Evolutionary conservation across 1,140 invertebrate species (phyloP), one percentile per base, ranked within the genome.

Genomic region (Babylonia areolata): DNA sequence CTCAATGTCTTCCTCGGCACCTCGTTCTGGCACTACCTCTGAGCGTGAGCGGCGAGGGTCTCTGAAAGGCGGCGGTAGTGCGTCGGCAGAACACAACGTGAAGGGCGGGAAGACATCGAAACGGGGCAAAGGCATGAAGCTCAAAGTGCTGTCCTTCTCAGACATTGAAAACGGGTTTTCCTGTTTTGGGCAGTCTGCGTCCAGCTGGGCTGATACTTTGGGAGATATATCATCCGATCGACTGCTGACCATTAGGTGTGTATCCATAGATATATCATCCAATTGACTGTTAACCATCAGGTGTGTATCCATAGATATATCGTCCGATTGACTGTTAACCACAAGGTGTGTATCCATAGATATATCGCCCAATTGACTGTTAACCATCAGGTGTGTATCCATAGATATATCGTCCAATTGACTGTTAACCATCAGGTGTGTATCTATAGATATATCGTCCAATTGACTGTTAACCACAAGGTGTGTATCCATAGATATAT

Each of bases 71-170:
- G 46, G 78, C 15, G 20, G 42, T 28, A 0, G 28, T 15, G 20
- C 23, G 40, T 80, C 46, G 12, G 46, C n/a, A 1, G 82, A 84
- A 75, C 82, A 84, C 64, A 46, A 23, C 37, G 82, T 84, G 20
- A 84, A 84, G 33, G 82, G 82, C 11, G 82, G 82, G 20, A 84
- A 84, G n/a, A 84, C 82, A 42, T 37, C 82, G 11, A 84, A 84
- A n/a, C 35, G 82, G 12, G 82, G 82, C 12, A 84, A 84, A 58
- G 64, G 28, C 5, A 17, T 40, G 20, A 84, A 84, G 40, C 37
- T 84, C n/a, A 35, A 37, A 15, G 40, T 84, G 15, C 69, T 84
- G 37, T 40, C 64, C 17, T 84, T 84, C 37, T 40, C 82, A 9
- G 82, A 84, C 64, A 84, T 84, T 31, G 82, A 84, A 64, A 73